These are phyloP conservation scores for Rhaphigaster nebulosa DNA, from an alignment of 2,888 invertebrate species.

Conservation along the genomic window DNA sequence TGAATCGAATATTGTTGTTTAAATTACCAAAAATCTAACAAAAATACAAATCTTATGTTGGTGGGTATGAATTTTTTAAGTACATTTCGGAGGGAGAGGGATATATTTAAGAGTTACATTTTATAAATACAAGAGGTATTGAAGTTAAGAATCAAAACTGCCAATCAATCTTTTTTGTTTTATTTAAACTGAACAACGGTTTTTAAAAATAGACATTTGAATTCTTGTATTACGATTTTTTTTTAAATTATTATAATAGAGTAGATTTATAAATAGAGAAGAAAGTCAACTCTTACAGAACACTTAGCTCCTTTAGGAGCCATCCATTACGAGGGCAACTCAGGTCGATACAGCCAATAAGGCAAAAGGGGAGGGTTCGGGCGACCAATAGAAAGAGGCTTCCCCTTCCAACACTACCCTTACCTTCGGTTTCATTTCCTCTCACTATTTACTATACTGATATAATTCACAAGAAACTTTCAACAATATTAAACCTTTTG, in stretches of 20 bases:
- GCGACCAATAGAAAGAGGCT: background rate
- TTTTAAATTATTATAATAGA: background rate
- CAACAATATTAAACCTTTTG: background rate
- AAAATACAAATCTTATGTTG: too few species aligned
- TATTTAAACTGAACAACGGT: too few species aligned
- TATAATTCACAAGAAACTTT: slow-evolving; percentile 10
- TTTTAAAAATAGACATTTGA: too few species aligned
- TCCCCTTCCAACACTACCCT: background rate
- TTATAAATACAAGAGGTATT: too few species aligned
- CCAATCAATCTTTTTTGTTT: too few species aligned
- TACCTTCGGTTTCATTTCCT: slow-evolving; percentile 15
- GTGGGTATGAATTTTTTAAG: too few species aligned
- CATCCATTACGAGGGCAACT: background rate
- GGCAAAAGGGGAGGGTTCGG: background rate
- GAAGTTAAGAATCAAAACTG: too few species aligned
- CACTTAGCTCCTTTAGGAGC: background rate
- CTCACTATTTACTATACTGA: slow-evolving; percentile 7
- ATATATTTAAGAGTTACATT: too few species aligned
- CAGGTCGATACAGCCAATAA: slow-evolving; percentile 37
- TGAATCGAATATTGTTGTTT: too few species aligned
- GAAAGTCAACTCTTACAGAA: background rate
- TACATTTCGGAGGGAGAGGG: too few species aligned
- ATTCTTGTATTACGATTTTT: too few species aligned
- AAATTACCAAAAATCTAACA: too few species aligned
- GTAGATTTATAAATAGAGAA: background rate